These are phyloP conservation scores for Congeria kusceri DNA, from an alignment of 2,888 invertebrate species.

Conservation along the genomic window DNA sequence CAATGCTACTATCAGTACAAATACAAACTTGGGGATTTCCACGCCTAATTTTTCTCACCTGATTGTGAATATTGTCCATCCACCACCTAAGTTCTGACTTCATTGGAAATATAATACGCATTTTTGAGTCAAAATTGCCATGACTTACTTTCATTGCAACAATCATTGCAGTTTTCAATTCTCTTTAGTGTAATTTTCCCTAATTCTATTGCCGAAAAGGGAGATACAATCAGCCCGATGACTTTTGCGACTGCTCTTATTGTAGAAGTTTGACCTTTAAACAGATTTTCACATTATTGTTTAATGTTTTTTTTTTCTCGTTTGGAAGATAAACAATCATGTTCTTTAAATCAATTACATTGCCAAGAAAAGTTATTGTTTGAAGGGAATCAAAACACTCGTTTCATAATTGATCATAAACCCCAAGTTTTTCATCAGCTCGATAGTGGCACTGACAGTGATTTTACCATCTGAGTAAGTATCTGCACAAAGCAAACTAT, in stretches of 20 bases:
- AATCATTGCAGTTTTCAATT: constrained; percentile 39
- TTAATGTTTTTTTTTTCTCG: constrained; percentile 37
- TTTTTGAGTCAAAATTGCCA: constrained; percentile 33
- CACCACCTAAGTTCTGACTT: constrained; percentile 49
- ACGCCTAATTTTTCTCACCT: constrained; percentile 22
- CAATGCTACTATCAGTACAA: not conserved
- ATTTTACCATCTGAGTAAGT: constrained; percentile 24
- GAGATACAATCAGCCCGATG: constrained; percentile 44
- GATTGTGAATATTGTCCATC: constrained; percentile 33
- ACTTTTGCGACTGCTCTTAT: constrained; percentile 44
- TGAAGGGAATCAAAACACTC: constrained; percentile 42
- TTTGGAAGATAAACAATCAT: constrained; percentile 52
- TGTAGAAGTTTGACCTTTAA: not conserved
- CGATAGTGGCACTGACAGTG: constrained; percentile 13
- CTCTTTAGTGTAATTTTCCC: constrained; percentile 45
- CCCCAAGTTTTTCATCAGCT: constrained; percentile 32
- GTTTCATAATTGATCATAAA: constrained; percentile 49
- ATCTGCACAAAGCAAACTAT: constrained; percentile 37
- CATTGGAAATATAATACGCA: constrained; percentile 28
- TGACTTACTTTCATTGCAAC: constrained; percentile 33
- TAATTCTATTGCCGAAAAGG: constrained; percentile 48
- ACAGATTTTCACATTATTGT: constrained; percentile 12
- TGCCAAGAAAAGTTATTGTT: constrained; percentile 39
- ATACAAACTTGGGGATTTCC: not conserved
- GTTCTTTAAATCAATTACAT: constrained; percentile 47